These are phyloP conservation scores for Blastomussa wellsi DNA, from an alignment of 92 coral and sea anemone species.

Conservation along the genomic window DNA sequence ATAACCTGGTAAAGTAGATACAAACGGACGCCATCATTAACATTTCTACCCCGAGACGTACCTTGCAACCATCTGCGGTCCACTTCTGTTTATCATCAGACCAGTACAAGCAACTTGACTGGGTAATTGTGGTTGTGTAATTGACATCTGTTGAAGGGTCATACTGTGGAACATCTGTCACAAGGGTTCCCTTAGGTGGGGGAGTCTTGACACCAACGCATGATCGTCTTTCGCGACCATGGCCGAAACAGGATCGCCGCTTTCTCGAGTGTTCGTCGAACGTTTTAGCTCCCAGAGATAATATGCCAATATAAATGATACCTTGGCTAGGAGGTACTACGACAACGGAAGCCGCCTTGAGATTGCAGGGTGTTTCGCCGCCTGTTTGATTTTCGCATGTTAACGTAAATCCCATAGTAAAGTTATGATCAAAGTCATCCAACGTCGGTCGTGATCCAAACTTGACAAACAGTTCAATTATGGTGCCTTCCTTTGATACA, in stretches of 20 bases:
- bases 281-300: not conserved
- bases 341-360: not conserved
- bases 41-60: too few relatives aligned
- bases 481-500: not conserved
- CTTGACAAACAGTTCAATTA: constrained; percentile 1
- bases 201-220: constrained; percentile 54
- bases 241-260: constrained; percentile 50
- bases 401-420: not conserved
- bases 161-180: constrained; percentile 21
- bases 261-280: not conserved
- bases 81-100: constrained; percentile 45
- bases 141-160: constrained; percentile 45
- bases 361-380: not conserved
- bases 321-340: constrained; percentile 14
- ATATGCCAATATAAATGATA: not conserved
- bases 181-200: constrained; percentile 9
- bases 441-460: constrained; percentile 12
- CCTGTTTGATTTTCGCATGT: not conserved
- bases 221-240: constrained; percentile 46
- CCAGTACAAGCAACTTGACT: constrained; percentile 58
- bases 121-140: constrained; percentile 41
- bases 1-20: too few relatives aligned
- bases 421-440: constrained; percentile 9
- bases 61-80: constrained; percentile 56
- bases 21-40: too few relatives aligned